phyloP scores from a whole-genome alignment of 2,797 vertebrate species.

The Luscinia megarhynchos region DNA sequence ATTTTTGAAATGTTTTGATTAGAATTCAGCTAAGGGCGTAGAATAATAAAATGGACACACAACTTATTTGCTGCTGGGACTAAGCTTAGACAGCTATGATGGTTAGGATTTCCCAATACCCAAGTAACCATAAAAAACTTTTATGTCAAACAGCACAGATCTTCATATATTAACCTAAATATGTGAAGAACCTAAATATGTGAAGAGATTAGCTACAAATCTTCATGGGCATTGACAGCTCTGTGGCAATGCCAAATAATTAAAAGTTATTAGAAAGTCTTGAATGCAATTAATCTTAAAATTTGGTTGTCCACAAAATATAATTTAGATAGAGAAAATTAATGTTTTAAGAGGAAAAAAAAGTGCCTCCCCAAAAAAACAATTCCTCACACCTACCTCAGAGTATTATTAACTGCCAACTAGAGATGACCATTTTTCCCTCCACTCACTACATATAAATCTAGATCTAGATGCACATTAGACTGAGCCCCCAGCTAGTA shows the following conservation, averaged over 20 bases:
- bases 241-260: not conserved
- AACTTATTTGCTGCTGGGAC: not conserved
- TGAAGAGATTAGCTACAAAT: not conserved
- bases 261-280: not conserved
- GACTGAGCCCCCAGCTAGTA: not conserved
- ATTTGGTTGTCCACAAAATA: not conserved
- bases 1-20: not conserved
- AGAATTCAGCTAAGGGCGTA: not conserved
- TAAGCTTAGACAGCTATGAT: not conserved
- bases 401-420: not conserved
- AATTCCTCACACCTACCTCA: not conserved
- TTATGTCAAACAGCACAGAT: not conserved
- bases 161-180: not conserved
- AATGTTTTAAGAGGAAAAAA: not conserved
- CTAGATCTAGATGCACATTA: not conserved
- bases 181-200: not conserved
- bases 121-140: not conserved
- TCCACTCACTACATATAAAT: not conserved
- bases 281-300: not conserved
- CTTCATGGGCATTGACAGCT: not conserved
- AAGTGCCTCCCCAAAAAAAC: not conserved
- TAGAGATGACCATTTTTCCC: not conserved
- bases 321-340: not conserved
- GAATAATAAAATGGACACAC: not conserved
- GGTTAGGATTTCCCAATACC: not conserved